These are phyloP conservation scores for Upupa epops DNA, from an alignment of 2,113 vertebrate genomes.

Conservation along the genomic window DNA sequence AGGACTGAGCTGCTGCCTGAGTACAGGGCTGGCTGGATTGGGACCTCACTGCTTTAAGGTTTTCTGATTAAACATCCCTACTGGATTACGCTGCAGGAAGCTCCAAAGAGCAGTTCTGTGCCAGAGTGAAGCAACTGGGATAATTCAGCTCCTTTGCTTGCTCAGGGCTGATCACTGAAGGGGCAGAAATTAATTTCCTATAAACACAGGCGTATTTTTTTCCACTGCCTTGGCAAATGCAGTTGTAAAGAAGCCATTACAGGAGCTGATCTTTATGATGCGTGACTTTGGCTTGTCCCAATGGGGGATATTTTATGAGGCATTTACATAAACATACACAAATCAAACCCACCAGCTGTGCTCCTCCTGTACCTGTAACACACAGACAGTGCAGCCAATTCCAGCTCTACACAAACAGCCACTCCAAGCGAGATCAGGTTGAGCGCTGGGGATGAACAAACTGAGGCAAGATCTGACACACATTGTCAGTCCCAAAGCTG, in stretches of 20 bases:
- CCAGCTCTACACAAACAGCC: not conserved
- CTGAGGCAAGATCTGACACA: accelerated
- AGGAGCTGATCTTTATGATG: conserved; percentile 60
- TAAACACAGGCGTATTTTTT: conserved; percentile 62
- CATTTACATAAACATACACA: conserved; percentile 67
- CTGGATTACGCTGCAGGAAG: not conserved
- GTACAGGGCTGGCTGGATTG: not conserved
- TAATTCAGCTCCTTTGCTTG: conserved; percentile 49
- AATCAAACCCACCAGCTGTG: conserved; percentile 54
- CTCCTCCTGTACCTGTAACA: not conserved
- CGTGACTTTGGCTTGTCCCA: conserved; percentile 58
- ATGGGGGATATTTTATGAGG: conserved; percentile 36
- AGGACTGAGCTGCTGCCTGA: not conserved
- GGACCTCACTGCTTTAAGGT: conserved; percentile 30
- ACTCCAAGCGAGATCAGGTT: not conserved
- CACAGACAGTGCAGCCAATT: not conserved
- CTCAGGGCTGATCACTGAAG: conserved; percentile 64
- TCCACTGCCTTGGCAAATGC: conserved; percentile 51
- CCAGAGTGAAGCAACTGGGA: conserved; percentile 41
- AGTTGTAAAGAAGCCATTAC: conserved; percentile 60
- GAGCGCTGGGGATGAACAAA: not conserved
- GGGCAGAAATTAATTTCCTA: conserved; percentile 72
- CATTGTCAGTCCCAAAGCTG: accelerated
- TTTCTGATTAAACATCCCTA: conserved; percentile 26
- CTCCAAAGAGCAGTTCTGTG: not conserved